phyloP scores from a whole-genome alignment of 2,797 vertebrate species.

The Balearica regulorum region DNA sequence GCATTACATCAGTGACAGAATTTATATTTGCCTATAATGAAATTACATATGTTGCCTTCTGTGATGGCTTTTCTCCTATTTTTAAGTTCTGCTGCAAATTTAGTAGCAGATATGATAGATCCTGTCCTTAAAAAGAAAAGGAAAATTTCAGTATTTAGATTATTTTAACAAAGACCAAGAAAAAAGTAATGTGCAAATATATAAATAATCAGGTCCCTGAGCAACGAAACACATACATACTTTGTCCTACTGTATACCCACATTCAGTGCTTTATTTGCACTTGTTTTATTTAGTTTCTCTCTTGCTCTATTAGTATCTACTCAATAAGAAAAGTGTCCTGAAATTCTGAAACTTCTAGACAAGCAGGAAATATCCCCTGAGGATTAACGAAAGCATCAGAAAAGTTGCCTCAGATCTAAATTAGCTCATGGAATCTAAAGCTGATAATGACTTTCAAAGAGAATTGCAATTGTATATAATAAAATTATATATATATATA shows the following conservation, averaged over 20 bases:
- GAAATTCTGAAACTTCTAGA: not conserved
- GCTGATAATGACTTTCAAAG: not conserved
- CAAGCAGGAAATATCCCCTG: not conserved
- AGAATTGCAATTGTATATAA: not conserved
- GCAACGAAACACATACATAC: not conserved
- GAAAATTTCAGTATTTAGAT: not conserved
- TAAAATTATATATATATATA: not conserved
- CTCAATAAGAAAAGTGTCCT: not conserved
- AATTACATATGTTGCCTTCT: not conserved
- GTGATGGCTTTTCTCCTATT: not conserved
- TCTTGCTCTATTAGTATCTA: not conserved
- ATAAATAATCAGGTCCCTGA: not conserved
- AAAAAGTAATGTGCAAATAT: not conserved
- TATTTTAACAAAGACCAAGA: not conserved
- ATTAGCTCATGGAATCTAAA: not conserved
- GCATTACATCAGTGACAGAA: not conserved
- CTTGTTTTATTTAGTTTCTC: not conserved
- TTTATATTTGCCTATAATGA: not conserved
- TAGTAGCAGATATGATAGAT: not conserved
- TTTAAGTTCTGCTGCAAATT: not conserved
- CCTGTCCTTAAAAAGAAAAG: not conserved
- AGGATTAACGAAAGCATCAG: not conserved
- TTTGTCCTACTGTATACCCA: not conserved
- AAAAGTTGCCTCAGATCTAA: not conserved
- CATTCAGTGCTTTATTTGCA: not conserved